A percentile compares a stretch with the other conserved stretches of the same genome.
phyloP scores from a whole-genome alignment of 1,140 invertebrate species.

The Magallana angulata region DNA sequence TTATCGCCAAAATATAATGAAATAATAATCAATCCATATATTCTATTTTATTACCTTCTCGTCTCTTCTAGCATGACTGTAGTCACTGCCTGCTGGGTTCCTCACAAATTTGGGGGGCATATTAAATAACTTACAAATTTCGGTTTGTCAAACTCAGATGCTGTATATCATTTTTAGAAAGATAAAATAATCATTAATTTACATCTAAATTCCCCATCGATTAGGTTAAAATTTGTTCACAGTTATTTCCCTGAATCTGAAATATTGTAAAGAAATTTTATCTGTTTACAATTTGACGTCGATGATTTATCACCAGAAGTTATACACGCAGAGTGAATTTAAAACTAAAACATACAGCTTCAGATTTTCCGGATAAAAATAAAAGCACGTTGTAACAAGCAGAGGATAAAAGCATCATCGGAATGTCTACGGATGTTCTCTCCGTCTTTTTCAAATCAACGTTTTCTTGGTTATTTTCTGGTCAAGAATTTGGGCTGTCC shows the following conservation, averaged over 20 bases:
- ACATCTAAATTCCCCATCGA: too few species aligned
- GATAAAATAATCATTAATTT: too few species aligned
- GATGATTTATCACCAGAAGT: constrained; percentile 22
- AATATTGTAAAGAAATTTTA: too few species aligned
- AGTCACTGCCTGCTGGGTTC: constrained; percentile 61
- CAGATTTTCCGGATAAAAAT: background rate
- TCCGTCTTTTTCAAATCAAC: too few species aligned
- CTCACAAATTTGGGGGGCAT: constrained; percentile 74
- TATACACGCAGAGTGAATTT: background rate
- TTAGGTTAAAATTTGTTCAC: too few species aligned
- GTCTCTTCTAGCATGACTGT: constrained; percentile 55
- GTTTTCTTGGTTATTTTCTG: too few species aligned
- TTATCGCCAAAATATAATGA: too few species aligned
- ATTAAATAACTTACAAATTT: background rate
- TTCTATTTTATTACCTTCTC: constrained; percentile 58
- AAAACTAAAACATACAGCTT: background rate
- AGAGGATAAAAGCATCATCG: too few species aligned
- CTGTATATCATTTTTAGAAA: background rate
- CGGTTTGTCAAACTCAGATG: background rate
- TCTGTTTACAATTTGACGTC: background rate
- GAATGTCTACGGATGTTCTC: too few species aligned
- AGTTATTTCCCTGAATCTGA: too few species aligned
- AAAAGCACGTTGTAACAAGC: background rate
- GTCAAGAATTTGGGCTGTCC: too few species aligned
- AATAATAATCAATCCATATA: too few species aligned